Evolutionary conservation across 2,888 invertebrate genomes (phyloP).

Genomic region (Thymelicus acteon): DNA sequence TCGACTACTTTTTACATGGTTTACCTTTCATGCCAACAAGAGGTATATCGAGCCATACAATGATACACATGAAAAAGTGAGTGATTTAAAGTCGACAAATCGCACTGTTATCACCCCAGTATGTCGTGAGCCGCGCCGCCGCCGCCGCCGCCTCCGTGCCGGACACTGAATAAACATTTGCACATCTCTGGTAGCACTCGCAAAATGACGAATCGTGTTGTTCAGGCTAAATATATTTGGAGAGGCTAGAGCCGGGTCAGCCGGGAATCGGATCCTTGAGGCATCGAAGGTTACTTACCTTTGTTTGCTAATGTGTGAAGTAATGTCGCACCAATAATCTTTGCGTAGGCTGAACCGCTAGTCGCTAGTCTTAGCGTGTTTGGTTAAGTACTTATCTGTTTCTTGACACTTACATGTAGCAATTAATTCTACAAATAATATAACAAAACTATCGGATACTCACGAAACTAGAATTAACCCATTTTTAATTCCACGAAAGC

Average conservation of each 20-base stretch:
- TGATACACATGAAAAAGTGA: too few species aligned
- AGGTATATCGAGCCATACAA: too few species aligned
- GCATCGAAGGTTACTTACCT: conserved; percentile 39
- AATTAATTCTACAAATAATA: too few species aligned
- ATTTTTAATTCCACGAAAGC: too few species aligned
- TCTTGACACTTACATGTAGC: too few species aligned
- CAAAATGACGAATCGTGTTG: conserved; percentile 43
- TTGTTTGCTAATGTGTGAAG: conserved; percentile 39
- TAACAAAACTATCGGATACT: too few species aligned
- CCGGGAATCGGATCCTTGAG: conserved; percentile 24
- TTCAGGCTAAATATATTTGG: conserved; percentile 39
- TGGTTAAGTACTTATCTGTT: too few species aligned
- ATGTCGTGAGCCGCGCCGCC: conserved; percentile 27
- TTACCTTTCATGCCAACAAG: too few species aligned
- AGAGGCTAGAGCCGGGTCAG: conserved; percentile 24
- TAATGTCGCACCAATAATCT: conserved; percentile 17
- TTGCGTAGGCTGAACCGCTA: conserved; percentile 5
- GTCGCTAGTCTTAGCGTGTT: neutral
- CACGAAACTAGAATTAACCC: too few species aligned
- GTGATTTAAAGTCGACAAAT: conserved; percentile 30
- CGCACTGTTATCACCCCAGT: conserved; percentile 36
- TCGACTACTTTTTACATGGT: too few species aligned
- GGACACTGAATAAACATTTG: conserved; percentile 58
- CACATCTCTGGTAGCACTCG: conserved; percentile 48
- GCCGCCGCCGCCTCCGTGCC: conserved; percentile 46